Evolutionary conservation across 2,113 vertebrate species (phyloP).

Genomic region (Amphilophus citrinellus): DNA sequence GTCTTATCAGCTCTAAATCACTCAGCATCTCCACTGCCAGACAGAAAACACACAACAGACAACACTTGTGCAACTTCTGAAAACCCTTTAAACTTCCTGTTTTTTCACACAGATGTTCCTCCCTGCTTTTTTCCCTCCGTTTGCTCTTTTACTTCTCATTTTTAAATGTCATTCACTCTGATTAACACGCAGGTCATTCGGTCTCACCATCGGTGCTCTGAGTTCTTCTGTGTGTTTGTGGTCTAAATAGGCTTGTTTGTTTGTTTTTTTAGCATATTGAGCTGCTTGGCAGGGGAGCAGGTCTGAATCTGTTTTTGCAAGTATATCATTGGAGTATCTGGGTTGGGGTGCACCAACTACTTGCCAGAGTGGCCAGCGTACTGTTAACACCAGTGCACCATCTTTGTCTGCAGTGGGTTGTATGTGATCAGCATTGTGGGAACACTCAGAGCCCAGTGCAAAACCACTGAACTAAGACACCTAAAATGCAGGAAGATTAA

Average conservation of each 20-base stretch:
- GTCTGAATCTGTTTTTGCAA: not conserved
- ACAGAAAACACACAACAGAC: conserved; percentile 39
- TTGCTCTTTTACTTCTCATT: conserved; percentile 17
- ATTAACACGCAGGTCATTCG: not conserved
- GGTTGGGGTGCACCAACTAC: too few species aligned
- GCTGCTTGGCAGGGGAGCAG: not conserved
- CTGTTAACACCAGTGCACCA: not conserved
- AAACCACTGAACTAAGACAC: not conserved
- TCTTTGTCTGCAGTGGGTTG: not conserved
- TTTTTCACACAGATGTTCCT: conserved; percentile 16
- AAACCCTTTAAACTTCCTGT: not conserved
- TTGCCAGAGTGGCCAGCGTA: not conserved
- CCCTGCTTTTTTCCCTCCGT: not conserved
- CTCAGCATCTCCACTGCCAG: not conserved
- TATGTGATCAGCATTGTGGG: not conserved
- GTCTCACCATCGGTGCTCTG: not conserved
- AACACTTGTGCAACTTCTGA: conserved; percentile 32
- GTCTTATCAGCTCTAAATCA: not conserved
- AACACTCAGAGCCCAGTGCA: not conserved
- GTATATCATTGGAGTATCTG: too few species aligned
- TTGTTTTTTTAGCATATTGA: not conserved
- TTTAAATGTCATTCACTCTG: conserved; percentile 5
- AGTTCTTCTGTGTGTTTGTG: not conserved
- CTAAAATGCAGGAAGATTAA: not conserved
- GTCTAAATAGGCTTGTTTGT: not conserved